Evolutionary conservation across 2,888 invertebrate genomes (phyloP), one percentile per base, ranked within the genome.

Genomic region (Campaea margaritaria): DNA sequence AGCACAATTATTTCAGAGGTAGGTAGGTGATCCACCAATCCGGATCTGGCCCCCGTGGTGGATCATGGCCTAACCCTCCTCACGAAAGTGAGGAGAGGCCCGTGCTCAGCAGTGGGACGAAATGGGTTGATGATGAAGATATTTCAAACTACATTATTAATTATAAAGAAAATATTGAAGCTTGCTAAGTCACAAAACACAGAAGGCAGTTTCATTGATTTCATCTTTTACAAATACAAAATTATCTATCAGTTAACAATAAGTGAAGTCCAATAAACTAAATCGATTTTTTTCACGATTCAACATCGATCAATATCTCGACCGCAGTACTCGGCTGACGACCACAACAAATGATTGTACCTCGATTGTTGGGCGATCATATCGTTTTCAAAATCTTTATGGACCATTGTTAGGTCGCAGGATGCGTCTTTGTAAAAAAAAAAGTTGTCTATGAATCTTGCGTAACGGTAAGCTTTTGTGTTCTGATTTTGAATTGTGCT

Each of bases 291-390:
- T 80, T 81, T 77, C 70, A 75, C 78, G 69, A 78, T 78, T 78
- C 75, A 71, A 74, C 69, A 80, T 82, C 82, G 82, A 85, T 86
- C 76, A 75, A 78, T 83, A 86, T 83, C 82, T 79, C 58, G 69
- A 75, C 79, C 78, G 86, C 84, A 87, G 77, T 73, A 66, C 62
- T 50, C 46, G 43, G 55, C 38, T 43, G 36, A 70, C 69, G 68
- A 80, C 85, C 84, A 84, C 85, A 81, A 82, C 81, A 83, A 78
- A 76, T 77, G 81, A 82, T 83, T 85, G 83, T 86, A 86, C 86
- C 83, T 75, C 77, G 81, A 82, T 83, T 85, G 83, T 86, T 86
- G 86, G 83, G 75, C 84, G 85, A 86, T 86, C 79, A 75, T 88
- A 89, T 89, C 89, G 82, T 75, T 85, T 84, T 76, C 82, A 81